Percentiles rank a stretch among this genome's conserved stretches.
Conservation (phyloP, 35 echinoderm and acorn worm species). For the Hemicentrotus pulcherrimus region DNA sequence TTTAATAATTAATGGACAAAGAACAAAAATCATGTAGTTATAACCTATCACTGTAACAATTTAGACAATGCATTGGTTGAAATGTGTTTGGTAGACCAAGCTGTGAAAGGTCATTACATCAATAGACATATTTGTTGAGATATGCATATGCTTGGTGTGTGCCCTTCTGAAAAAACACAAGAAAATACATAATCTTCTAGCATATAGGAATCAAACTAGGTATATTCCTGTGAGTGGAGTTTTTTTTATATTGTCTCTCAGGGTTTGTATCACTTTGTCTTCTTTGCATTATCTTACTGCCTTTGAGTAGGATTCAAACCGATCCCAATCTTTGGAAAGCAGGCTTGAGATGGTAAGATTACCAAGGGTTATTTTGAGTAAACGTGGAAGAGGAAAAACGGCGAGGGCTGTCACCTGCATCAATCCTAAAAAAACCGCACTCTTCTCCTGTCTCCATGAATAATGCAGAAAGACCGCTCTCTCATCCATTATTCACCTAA, state of each 20-base stretch:
- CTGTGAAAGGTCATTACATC: neutral
- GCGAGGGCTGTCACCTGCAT: neutral
- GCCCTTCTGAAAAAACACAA: neutral
- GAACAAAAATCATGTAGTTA: no score
- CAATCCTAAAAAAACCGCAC: constrained; percentile 2
- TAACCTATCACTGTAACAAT: no score
- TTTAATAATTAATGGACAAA: no score
- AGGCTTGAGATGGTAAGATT: neutral
- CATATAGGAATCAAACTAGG: neutral
- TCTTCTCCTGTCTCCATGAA: constrained; percentile 16
- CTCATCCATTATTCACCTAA: constrained; percentile 47
- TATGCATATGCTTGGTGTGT: neutral
- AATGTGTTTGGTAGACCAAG: neutral
- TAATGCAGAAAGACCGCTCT: constrained; percentile 20
- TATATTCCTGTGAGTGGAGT: neutral
- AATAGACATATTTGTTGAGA: neutral
- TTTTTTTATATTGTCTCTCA: neutral
- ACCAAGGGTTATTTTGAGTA: constrained; percentile 18
- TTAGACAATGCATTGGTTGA: neutral
- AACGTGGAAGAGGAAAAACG: neutral
- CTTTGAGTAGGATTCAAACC: neutral
- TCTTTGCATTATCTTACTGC: neutral
- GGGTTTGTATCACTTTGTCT: neutral
- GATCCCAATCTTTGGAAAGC: neutral
- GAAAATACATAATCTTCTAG: neutral